Percentiles rank a stretch among this genome's conserved stretches.
Evolutionary conservation across 2,113 vertebrate species (phyloP).

Genomic region (Cebus imitator): DNA sequence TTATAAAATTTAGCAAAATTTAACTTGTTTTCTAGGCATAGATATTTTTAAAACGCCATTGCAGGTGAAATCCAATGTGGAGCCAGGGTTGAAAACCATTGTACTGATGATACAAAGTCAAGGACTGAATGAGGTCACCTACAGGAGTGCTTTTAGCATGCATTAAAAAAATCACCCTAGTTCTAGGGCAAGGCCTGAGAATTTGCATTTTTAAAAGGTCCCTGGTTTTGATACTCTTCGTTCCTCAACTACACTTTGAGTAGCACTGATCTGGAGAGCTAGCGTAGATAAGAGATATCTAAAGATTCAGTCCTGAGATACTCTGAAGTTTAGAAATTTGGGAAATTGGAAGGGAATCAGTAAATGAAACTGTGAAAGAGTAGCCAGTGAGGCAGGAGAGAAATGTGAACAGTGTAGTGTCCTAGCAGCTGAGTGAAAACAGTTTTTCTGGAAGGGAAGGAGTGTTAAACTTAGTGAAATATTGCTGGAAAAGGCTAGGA

Average conservation of each 20-base stretch:
- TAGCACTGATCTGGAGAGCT: background rate
- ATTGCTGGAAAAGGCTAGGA: background rate
- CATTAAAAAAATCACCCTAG: background rate
- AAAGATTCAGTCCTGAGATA: background rate
- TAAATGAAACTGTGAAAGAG: background rate
- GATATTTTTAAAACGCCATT: conserved; percentile 13
- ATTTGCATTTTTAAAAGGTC: background rate
- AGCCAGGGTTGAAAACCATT: background rate
- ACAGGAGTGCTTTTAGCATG: background rate
- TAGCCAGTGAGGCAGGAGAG: background rate
- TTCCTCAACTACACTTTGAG: background rate
- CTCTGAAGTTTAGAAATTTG: background rate
- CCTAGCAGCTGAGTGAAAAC: background rate
- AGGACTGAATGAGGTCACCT: background rate
- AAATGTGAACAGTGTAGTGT: background rate
- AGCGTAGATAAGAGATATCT: background rate
- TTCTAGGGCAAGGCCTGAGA: background rate
- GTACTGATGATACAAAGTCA: background rate
- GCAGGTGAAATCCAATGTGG: background rate
- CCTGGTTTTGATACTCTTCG: background rate
- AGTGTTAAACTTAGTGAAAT: background rate
- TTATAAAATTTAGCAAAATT: conserved; percentile 21
- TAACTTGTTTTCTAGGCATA: background rate
- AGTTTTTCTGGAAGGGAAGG: background rate
- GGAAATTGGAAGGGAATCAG: background rate